Conservation (phyloP, 2,888 invertebrate species). For the Tenthredo mesomela region DNA sequence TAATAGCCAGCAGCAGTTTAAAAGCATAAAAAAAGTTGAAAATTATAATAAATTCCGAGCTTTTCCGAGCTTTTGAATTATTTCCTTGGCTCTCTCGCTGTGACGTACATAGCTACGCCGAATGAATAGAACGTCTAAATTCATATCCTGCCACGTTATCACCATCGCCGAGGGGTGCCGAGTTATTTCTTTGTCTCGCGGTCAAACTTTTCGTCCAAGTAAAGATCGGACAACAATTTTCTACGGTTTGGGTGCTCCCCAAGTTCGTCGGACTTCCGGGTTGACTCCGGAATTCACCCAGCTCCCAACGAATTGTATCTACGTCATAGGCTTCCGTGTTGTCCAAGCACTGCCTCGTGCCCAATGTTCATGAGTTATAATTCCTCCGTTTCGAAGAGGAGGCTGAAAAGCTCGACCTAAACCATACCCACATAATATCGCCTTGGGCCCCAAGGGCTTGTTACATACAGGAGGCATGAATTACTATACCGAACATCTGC, state of each 20-base stretch:
- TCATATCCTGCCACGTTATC: background rate
- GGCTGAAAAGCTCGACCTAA: background rate
- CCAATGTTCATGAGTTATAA: background rate
- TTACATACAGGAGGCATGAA: background rate
- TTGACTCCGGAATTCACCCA: background rate
- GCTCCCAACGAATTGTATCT: background rate
- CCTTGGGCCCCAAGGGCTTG: background rate
- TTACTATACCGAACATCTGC: background rate
- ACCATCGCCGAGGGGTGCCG: background rate
- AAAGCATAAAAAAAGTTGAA: background rate
- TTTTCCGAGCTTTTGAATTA: background rate
- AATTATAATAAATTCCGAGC: background rate
- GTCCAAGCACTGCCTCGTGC: background rate
- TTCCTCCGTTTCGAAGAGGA: background rate
- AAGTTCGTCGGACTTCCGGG: slow-evolving; percentile 33
- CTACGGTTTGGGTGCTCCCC: background rate
- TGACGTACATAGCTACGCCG: background rate
- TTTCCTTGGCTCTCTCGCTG: background rate
- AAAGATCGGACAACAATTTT: slow-evolving; percentile 2
- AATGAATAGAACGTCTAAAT: background rate
- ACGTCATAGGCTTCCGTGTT: slow-evolving; percentile 5
- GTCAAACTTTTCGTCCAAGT: background rate
- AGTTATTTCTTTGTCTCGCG: slow-evolving; percentile 22
- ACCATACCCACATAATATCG: background rate
- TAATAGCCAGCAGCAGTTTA: background rate